phyloP scores from a whole-genome alignment of 2,797 vertebrate species.

The Sebastolobus alascanus region DNA sequence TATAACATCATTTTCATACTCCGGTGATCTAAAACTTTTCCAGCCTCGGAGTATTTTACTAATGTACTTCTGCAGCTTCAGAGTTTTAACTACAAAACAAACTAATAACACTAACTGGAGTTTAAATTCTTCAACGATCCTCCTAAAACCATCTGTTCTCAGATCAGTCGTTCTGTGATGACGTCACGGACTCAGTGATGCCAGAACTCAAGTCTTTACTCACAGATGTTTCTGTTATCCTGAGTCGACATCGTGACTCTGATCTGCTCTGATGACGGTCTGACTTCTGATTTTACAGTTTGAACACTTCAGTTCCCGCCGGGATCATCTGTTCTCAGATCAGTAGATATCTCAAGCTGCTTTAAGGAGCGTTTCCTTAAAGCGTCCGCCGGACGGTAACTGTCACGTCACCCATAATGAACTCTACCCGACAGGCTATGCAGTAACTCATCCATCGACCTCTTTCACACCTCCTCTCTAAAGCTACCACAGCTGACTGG shows the following conservation, averaged over 20 bases:
- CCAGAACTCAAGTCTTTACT: constrained; percentile 3
- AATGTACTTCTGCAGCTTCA: constrained; percentile 6
- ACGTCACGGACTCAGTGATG: neutral
- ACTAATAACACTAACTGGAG: neutral
- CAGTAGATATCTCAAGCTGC: neutral
- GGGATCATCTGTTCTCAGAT: constrained; percentile 54
- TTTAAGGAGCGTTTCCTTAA: constrained; percentile 25
- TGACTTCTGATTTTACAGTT: constrained; percentile 22
- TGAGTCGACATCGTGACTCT: neutral
- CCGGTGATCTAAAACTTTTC: constrained; percentile 1
- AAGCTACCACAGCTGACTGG: constrained; percentile 36
- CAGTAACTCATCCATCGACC: constrained; percentile 59
- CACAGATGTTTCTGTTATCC: neutral
- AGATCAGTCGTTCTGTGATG: neutral
- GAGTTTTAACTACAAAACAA: neutral
- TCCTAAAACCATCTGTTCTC: no score
- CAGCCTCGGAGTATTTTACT: constrained; percentile 14
- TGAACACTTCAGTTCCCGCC: constrained; percentile 18
- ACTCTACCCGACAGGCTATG: constrained; percentile 66
- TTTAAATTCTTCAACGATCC: neutral
- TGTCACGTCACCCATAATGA: constrained; percentile 23
- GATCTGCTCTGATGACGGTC: constrained; percentile 29
- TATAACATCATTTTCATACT: neutral
- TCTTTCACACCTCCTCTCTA: constrained; percentile 30
- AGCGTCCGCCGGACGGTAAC: constrained; percentile 31